These are phyloP conservation scores for Pelecanoides urinatrix DNA, from an alignment of 2,113 vertebrate species.

Conservation along the genomic window DNA sequence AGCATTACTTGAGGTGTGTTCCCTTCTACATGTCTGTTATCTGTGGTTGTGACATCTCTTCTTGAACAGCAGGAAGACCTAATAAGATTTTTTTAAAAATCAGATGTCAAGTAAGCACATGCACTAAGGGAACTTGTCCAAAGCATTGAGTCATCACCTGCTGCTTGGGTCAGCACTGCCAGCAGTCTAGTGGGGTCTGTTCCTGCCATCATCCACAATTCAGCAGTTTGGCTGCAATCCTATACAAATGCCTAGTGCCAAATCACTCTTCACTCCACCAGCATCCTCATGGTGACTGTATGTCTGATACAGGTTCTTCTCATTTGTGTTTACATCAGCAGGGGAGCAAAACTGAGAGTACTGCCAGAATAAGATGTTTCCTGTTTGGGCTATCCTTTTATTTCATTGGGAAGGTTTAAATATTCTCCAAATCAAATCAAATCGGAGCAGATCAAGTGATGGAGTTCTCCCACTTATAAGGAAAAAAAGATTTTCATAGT, in stretches of 20 bases:
- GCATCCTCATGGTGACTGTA: neutral
- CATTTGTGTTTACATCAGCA: neutral
- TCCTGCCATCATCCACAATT: neutral
- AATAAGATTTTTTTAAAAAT: neutral
- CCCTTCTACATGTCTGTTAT: neutral
- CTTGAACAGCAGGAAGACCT: neutral
- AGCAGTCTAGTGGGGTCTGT: neutral
- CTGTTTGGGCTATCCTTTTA: neutral
- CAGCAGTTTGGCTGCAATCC: neutral
- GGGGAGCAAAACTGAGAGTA: neutral
- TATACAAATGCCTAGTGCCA: neutral
- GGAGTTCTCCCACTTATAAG: neutral
- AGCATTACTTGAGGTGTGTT: neutral
- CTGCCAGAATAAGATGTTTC: neutral
- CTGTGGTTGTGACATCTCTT: neutral
- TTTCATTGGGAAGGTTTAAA: neutral
- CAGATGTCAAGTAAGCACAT: neutral
- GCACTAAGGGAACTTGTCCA: neutral
- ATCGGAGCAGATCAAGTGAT: neutral
- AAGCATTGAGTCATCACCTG: neutral
- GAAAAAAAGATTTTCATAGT: neutral
- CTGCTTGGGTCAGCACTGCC: neutral
- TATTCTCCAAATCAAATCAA: neutral
- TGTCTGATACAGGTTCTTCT: neutral
- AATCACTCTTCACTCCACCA: neutral